Base-by-base conservation (phyloP, 2,888 invertebrate genomes). In the Melanostoma scalare region DNA sequence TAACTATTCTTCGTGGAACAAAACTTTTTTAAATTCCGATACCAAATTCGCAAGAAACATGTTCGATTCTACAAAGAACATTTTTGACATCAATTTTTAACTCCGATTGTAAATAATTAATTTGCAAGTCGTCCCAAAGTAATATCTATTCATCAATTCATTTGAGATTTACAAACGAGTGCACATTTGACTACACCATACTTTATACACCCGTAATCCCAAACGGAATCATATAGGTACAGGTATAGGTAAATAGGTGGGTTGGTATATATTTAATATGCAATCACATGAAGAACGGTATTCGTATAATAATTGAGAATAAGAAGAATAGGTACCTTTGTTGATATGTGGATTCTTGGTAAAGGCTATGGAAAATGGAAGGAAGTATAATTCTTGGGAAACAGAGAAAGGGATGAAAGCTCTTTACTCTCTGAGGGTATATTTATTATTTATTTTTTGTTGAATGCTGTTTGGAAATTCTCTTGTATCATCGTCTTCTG, bases 381-480 rank as follows among this genome's bases (percentile, higher is more conserved):
- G 20, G 42, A 42, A 9, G 44, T 46, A 46, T 9, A 40, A 9
- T 63, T 48, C 48, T 63, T 63, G 61, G 9, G 46, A 63, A 33
- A 40, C 35, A 48, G 35, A 30, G n/a, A 63, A 77, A 67, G 67
- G 61, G 46, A 60, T 72, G 80, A 71, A 48, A 56, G 71, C 71
- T 73, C 73, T 35, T 73, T 65, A 67, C 76, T 50, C 20, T 20
- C 63, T 55, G 50, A 63, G 63, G 65, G 9, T 50, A 61, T 74
- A 78, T 74, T 74, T 69, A 84, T 84, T 74, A 84, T 84, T 78
- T 68, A 82, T 77, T 61, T 73, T 69, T 44, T 44, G 56, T 61
- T 67, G 71, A 65, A 72, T 72, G 60, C 67, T 84, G 58, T 74
- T 84, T 78, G 74, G 60, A 78, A 78, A 78, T 84, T 84, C 78